Evolutionary conservation across 2,888 invertebrate species (phyloP), one percentile per base, ranked within the genome.

Genomic region (Ethmia dodecea): DNA sequence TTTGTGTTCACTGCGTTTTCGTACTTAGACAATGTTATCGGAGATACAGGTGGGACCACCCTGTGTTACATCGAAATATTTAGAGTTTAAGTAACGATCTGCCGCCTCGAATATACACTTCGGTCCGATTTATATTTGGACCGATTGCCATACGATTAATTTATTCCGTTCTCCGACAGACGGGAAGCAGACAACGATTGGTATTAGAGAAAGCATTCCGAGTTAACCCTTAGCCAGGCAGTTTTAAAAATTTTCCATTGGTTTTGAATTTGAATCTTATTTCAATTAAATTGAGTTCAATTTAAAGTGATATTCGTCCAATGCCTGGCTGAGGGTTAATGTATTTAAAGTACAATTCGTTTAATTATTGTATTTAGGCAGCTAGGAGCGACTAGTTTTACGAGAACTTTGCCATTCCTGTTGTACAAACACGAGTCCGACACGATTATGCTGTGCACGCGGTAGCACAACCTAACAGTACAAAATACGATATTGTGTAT

Each of bases 401-500:
- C 44, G 39, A 46, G 48, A 47, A 41, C 34, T 62, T 61, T 66
- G 68, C 66, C 68, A 68, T 68, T 50, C 41, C 31, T 40, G 31
- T 37, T 48, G 52, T 54, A 52, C 47, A 47, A 46, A 55, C 43
- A 34, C 16, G 22, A 29, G 25, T 31, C 35, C 33, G 30, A 38
- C 29, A 35, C 40, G 44, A 37, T 45, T 42, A 42, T 47, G 47
- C 47, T 43, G 32, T 37, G 34, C 20, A 28, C 14, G 10, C 11
- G 26, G 33, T 15, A 57, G 59, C 62, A 68, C 66, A 74, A 81
- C 84, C 81, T 83, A 59, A 83, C 77, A 84, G 84, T 84, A 84
- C 84, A 84, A 84, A 80, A 78, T 77, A 78, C 65, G 63, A 68
- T 78, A 73, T 76, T 72, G 67, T 72, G 71, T 72, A 78, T 70